Evolutionary conservation across 2,113 vertebrate species (phyloP), one percentile per base, ranked within the genome.

Genomic region (Chinchilla lanigera): DNA sequence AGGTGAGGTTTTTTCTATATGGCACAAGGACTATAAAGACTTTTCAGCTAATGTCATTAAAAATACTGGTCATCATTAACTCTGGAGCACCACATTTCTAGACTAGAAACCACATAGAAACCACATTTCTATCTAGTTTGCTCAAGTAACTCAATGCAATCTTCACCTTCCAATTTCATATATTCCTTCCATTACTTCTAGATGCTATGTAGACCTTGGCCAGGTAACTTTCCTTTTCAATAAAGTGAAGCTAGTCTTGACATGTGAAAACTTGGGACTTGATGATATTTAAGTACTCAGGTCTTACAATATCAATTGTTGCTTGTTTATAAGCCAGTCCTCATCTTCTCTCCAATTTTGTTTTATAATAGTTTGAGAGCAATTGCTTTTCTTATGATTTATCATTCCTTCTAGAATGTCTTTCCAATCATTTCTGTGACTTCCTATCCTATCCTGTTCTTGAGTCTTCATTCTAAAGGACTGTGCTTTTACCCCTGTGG

Each of bases 381-480:
- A 82, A 1, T 83, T 83, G 52, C 30, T 94, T 80, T 94, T 56
- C 35, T 92, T 93, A 3, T 54, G 7, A 60, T 81, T 83, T 95
- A 54, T 0, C 47, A 0, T 41, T 83, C 30, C 24, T 89, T 95
- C 60, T 47, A 20, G 28, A 61, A 61, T 78, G 77, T 83, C 35
- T 19, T 89, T 82, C 24, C 13, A 85, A 56, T 54, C 73, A 58
- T 88, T 75, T 81, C 60, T 86, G 38, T 30, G 22, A 47, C 8
- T 3, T 61, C 56, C 17, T 44, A 3, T 61, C 56, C 17, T 44
- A 3, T 75, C 17, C 67, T 33, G 44, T 5, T 0, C 0, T 1
- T 54, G 75, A 60, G 30, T 52, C 67, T 91, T 83, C 41, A 52
- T 75, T 93, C 33, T 30, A 84, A 63, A 88, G 56, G 56, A 41